Percentiles rank a stretch among this genome's conserved stretches.
These are phyloP conservation scores for Eupristina koningsbergeri DNA, from an alignment of 1,140 invertebrate species.

Conservation along the genomic window DNA sequence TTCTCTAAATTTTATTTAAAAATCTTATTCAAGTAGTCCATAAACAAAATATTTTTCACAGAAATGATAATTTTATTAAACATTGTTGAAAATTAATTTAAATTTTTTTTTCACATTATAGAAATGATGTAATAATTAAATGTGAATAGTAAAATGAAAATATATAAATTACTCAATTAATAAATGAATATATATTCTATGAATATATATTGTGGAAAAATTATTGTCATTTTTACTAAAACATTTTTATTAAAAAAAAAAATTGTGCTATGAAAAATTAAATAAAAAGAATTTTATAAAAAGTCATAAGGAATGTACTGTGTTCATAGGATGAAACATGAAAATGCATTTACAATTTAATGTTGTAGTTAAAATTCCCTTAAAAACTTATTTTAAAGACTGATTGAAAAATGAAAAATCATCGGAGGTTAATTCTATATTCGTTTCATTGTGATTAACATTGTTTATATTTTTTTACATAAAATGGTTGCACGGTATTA, in stretches of 20 bases:
- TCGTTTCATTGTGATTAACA: not conserved
- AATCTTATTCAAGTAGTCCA: too few relatives aligned
- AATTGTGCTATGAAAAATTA: not conserved
- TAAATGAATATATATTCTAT: too few relatives aligned
- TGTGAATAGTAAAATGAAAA: not conserved
- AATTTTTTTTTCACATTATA: too few relatives aligned
- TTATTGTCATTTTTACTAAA: too few relatives aligned
- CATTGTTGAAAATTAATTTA: too few relatives aligned
- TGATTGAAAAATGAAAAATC: not conserved
- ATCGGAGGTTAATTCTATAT: conserved; percentile 4
- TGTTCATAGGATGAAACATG: conserved; percentile 9
- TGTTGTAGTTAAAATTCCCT: conserved; percentile 12
- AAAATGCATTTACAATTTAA: conserved; percentile 26
- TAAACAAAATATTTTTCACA: too few relatives aligned
- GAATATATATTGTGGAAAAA: too few relatives aligned
- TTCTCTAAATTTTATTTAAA: too few relatives aligned
- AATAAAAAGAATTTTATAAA: not conserved
- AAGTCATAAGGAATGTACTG: not conserved
- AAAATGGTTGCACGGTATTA: not conserved
- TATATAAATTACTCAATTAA: not conserved
- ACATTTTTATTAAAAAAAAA: too few relatives aligned
- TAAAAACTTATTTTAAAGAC: conserved; percentile 4
- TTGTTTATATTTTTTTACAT: conserved; percentile 19
- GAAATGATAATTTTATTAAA: too few relatives aligned
- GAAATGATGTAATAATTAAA: too few relatives aligned